Conservation (phyloP, 2,113 vertebrate species). For the Chelonoidis abingdonii region DNA sequence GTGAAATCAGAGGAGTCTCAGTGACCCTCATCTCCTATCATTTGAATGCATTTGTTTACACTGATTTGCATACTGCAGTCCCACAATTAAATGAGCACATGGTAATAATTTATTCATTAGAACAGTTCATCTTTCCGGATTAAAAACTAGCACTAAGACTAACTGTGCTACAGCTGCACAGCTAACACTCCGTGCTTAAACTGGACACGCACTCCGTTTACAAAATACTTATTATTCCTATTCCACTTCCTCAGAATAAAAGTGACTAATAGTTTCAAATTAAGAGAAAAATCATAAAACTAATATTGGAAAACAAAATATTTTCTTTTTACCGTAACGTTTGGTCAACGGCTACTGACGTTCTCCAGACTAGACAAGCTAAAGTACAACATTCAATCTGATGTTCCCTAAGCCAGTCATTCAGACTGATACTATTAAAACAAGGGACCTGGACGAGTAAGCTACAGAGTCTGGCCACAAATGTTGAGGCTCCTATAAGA, state of each 20-base stretch:
- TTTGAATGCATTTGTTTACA: constrained; percentile 59
- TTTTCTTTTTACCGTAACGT: constrained; percentile 34
- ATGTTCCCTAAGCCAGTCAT: not conserved
- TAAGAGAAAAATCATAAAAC: not conserved
- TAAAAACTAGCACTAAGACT: not conserved
- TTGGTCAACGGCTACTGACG: constrained; percentile 4
- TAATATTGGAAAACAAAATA: constrained; percentile 7
- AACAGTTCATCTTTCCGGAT: constrained; percentile 10
- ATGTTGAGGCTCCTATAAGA: not conserved
- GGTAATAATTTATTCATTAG: constrained; percentile 24
- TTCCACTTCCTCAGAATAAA: not conserved
- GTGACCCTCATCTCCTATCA: constrained; percentile 31
- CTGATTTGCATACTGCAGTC: constrained; percentile 1
- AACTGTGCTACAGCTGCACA: not conserved
- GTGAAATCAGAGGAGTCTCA: constrained; percentile 51
- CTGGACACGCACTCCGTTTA: not conserved
- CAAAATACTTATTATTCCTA: not conserved
- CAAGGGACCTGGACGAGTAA: not conserved
- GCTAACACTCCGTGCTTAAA: not conserved
- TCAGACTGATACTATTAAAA: not conserved
- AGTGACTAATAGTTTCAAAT: constrained; percentile 18
- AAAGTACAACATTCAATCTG: constrained; percentile 21
- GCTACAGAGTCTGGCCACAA: not conserved
- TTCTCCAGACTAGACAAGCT: constrained; percentile 14
- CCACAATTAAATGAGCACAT: constrained; percentile 36